These are phyloP conservation scores for Ictalurus punctatus DNA, from an alignment of 2,113 vertebrate species.

Conservation along the genomic window DNA sequence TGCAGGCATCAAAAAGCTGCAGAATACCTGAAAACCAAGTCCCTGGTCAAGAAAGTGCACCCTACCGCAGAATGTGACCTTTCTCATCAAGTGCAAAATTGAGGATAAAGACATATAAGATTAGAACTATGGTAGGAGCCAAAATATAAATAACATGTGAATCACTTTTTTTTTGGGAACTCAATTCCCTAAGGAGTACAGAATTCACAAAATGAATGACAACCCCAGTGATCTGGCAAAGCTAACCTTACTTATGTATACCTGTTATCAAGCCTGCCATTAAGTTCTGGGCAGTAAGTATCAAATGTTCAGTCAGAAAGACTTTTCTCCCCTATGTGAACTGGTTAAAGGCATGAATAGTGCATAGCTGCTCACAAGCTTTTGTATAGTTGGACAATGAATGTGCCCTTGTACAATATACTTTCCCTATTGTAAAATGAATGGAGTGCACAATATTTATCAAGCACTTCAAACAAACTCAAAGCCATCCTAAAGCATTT, in stretches of 20 bases:
- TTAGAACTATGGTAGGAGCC: not conserved
- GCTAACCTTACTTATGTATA: not conserved
- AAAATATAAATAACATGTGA: not conserved
- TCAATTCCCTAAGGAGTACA: not conserved
- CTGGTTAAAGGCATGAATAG: not conserved
- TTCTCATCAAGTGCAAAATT: not conserved
- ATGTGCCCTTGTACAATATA: not conserved
- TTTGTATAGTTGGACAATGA: not conserved
- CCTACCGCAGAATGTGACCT: conserved; percentile 10
- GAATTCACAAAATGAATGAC: not conserved
- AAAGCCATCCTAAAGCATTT: not conserved
- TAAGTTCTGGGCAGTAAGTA: not conserved
- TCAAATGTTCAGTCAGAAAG: not conserved
- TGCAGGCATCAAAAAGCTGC: not conserved
- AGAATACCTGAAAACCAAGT: not conserved
- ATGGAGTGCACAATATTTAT: not conserved
- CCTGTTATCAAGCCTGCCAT: not conserved
- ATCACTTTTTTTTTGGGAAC: not conserved
- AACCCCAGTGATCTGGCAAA: not conserved
- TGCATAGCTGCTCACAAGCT: not conserved
- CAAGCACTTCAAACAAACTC: not conserved
- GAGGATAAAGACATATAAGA: no score
- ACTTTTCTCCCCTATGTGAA: not conserved
- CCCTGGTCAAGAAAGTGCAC: conserved; percentile 14
- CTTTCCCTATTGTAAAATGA: not conserved